phyloP scores from a whole-genome alignment of 2,888 invertebrate species.

The Cyclophora albipunctata region DNA sequence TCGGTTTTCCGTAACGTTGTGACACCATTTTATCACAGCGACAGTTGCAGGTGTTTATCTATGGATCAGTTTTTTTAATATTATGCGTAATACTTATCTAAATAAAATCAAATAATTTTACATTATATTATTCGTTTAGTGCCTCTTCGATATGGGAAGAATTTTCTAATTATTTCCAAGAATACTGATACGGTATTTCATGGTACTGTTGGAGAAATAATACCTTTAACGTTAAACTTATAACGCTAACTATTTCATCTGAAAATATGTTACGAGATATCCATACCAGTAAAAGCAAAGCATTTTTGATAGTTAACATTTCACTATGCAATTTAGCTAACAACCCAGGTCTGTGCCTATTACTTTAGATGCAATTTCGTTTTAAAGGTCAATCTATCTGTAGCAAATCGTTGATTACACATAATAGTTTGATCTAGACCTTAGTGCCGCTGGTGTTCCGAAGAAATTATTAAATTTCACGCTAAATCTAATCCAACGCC shows the following conservation, averaged over 20 bases:
- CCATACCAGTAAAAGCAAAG: too few species aligned
- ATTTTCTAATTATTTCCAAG: too few species aligned
- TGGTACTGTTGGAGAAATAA: too few species aligned
- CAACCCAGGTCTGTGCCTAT: constrained; percentile 6
- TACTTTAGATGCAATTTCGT: constrained; percentile 12
- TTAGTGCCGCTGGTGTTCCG: constrained; percentile 68
- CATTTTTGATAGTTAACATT: constrained; percentile 33
- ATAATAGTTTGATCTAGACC: constrained; percentile 49
- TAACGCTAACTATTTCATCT: too few species aligned
- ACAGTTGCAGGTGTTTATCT: neutral
- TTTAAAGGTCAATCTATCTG: constrained; percentile 47
- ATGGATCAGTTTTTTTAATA: neutral
- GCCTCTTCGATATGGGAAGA: too few species aligned
- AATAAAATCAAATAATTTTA: too few species aligned
- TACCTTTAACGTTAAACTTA: too few species aligned
- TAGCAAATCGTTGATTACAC: constrained; percentile 61
- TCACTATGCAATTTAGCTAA: constrained; percentile 29
- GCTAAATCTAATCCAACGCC: constrained; percentile 53
- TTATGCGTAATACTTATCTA: too few species aligned
- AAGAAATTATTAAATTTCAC: constrained; percentile 66
- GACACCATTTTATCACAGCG: constrained; percentile 7
- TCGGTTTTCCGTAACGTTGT: constrained; percentile 2
- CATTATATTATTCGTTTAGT: too few species aligned
- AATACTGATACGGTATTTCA: too few species aligned
- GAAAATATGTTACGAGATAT: too few species aligned